phyloP scores from a whole-genome alignment of 2,113 vertebrate species.

The Saguinus midas region DNA sequence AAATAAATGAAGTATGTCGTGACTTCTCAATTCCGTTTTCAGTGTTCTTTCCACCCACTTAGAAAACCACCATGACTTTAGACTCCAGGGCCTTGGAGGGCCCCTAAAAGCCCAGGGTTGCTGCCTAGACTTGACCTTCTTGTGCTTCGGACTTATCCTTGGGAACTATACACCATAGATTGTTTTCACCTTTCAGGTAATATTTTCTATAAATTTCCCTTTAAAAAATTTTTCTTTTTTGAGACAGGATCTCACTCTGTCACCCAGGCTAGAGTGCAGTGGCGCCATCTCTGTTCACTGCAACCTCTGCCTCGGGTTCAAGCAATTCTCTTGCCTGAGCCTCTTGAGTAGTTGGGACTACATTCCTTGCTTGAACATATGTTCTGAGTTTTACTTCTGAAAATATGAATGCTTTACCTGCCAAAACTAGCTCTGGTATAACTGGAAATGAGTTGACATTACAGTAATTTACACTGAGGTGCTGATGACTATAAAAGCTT shows the following conservation, averaged over 20 bases:
- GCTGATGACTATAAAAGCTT: not conserved
- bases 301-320: too few relatives aligned
- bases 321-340: too few relatives aligned
- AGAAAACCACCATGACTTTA: conserved; percentile 6
- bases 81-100: not conserved
- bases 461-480: not conserved
- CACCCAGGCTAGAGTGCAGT: too few relatives aligned
- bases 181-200: not conserved
- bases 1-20: conserved; percentile 44
- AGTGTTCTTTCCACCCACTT: not conserved
- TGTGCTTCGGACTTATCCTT: not conserved
- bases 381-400: conserved; percentile 38
- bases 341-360: too few relatives aligned
- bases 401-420: not conserved
- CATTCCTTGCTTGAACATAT: not conserved
- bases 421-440: not conserved
- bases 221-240: not conserved
- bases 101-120: not conserved
- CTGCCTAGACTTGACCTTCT: not conserved
- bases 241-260: too few relatives aligned
- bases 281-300: too few relatives aligned
- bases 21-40: conserved; percentile 58
- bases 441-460: not conserved
- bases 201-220: not conserved
- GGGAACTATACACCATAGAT: not conserved